Conservation (phyloP, 23 tunicate species). For the Oikopleura dioica region DNA sequence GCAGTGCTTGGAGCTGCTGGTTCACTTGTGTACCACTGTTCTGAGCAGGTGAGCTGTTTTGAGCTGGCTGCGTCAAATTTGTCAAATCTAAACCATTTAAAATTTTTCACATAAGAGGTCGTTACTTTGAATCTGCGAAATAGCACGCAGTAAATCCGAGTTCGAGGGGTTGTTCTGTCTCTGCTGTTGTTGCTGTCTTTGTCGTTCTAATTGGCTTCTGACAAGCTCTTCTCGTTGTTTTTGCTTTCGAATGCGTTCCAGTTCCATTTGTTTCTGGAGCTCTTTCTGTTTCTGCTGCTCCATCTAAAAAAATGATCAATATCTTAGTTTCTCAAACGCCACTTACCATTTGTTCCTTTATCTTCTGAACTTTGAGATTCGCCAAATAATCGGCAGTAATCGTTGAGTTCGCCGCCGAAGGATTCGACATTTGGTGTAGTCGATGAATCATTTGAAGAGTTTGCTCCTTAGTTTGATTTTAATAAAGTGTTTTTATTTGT, state of each 20-base stretch:
- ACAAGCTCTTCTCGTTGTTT: no score
- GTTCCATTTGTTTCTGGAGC: neutral
- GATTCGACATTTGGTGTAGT: neutral
- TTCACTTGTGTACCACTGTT: no score
- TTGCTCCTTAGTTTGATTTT: no score
- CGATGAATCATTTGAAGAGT: no score
- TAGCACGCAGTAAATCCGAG: neutral
- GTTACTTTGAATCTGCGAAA: neutral
- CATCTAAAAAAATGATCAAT: neutral
- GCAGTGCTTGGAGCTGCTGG: no score
- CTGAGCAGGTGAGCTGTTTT: no score
- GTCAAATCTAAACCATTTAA: no score
- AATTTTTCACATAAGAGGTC: no score
- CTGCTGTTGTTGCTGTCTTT: neutral
- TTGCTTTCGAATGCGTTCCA: neutral
- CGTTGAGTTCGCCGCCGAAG: neutral
- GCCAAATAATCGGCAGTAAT: neutral
- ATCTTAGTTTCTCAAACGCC: neutral
- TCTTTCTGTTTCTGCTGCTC: neutral
- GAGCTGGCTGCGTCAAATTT: neutral
- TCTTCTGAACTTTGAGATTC: neutral
- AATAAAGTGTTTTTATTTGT: no score
- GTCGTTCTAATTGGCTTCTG: neutral
- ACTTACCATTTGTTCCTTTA: neutral
- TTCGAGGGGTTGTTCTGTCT: neutral